phyloP scores from a whole-genome alignment of 1,140 invertebrate genomes.

The Scaptodrosophila lebanonensis region DNA sequence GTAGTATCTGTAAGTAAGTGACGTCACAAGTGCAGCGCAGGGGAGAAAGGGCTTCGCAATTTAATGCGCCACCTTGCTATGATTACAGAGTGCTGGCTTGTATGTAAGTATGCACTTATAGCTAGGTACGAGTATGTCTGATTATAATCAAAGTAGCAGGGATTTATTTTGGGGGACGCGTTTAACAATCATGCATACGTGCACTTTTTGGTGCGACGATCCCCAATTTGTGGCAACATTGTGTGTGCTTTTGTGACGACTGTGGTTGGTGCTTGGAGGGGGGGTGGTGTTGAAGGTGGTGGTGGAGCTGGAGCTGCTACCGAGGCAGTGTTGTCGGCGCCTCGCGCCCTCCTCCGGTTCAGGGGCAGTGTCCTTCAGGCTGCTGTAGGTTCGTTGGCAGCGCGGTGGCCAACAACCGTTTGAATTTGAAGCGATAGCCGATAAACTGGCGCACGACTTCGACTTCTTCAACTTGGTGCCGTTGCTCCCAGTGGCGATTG shows the following conservation, averaged over 20 bases:
- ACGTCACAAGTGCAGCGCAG: too few species aligned
- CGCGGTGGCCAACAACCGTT: too few species aligned
- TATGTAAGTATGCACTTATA: too few species aligned
- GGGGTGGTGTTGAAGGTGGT: conserved; percentile 2
- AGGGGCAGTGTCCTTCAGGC: neutral
- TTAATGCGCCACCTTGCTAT: too few species aligned
- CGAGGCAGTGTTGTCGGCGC: neutral
- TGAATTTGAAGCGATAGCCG: too few species aligned
- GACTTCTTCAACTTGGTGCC: neutral
- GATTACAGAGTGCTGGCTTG: too few species aligned
- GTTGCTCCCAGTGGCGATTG: neutral
- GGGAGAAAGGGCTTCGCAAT: too few species aligned
- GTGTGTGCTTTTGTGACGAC: conserved; percentile 41
- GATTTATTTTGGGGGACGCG: conserved; percentile 25
- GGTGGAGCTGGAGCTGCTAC: neutral
- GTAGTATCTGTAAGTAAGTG: too few species aligned
- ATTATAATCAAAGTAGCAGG: too few species aligned
- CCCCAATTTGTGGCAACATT: conserved; percentile 61
- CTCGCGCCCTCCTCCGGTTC: neutral
- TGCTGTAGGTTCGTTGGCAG: neutral
- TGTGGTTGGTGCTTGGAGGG: conserved; percentile 31
- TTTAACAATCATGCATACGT: conserved; percentile 77
- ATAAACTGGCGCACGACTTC: too few species aligned
- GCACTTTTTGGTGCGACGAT: conserved; percentile 67
- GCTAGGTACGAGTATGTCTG: too few species aligned